Base-by-base conservation (phyloP, 2,888 invertebrate species). In the Diarsia rubi region DNA sequence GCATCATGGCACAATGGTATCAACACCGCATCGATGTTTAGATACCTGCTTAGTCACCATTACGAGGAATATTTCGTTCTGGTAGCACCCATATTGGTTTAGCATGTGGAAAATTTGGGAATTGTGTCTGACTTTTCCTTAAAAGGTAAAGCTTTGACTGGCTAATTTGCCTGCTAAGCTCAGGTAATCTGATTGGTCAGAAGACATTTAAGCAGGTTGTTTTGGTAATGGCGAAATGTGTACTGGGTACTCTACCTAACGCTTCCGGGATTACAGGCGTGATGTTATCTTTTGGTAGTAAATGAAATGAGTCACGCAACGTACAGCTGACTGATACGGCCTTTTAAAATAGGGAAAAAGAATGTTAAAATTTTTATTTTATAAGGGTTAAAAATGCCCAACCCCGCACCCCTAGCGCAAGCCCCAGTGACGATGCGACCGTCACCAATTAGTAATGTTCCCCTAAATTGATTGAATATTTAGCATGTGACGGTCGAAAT, bases 31-130 rank as follows among this genome's bases (percentile, higher is more conserved):
- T 83, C 78, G 76, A 84, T 84, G 52, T 79, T 74, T 75, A 75
- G 79, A 64, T 72, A 86, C 77, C 49, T 47, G 84, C 73, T 82
- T 82, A 86, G 83, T 86, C 84, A 84, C 73, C 84, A 66, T 79
- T 79, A 86, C 78, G 64, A n/a, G 44, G 54, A 82, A 81, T 74
- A 79, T 69, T 49, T 44, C 71, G 57, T 14, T 42, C 66, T 57
- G 69, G 62, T 68, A 70, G 63, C 73, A 60, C 63, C 65, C 65
- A 72, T n/a, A 63, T 73, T 67, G 24, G 52, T 66, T 54, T 42
- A 21, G 31, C 16, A 57, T 71, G 59, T 72, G 66, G 77, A 73
- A 81, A 66, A 67, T 37, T 63, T 77, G 52, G 57, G 37, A 54
- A 81, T 59, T 27, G 14, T 49, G 49, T 60, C 14, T 49, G 64